Percentiles rank a stretch among this genome's conserved stretches.
These are phyloP conservation scores for Synanthedon tipuliformis DNA, from an alignment of 2,888 invertebrate species.

Conservation along the genomic window DNA sequence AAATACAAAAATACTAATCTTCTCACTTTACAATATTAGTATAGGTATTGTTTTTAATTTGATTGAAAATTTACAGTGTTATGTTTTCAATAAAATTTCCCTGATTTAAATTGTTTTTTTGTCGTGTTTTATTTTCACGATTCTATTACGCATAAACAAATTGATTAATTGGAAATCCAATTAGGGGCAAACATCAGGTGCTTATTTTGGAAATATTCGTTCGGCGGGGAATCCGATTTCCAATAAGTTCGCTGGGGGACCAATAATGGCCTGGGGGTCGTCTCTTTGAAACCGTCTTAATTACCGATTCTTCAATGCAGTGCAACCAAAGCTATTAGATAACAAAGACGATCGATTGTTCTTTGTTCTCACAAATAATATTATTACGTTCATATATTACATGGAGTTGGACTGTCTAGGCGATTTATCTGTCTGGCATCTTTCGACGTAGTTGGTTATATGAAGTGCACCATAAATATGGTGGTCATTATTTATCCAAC, in stretches of 20 bases:
- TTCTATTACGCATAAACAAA: background rate
- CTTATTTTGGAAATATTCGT: slow-evolving; percentile 11
- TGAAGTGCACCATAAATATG: background rate
- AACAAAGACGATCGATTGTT: slow-evolving; percentile 38
- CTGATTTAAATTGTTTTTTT: no score
- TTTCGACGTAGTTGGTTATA: background rate
- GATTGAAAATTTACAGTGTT: no score
- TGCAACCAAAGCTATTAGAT: slow-evolving; percentile 30
- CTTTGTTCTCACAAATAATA: slow-evolving; percentile 4
- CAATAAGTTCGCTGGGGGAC: slow-evolving; percentile 14
- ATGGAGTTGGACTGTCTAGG: background rate
- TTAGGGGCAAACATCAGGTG: slow-evolving; percentile 1
- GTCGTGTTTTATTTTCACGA: background rate
- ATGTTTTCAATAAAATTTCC: no score
- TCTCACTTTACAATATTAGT: no score
- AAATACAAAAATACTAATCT: no score
- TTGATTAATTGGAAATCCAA: slow-evolving; percentile 6
- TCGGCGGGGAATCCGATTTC: slow-evolving; percentile 26
- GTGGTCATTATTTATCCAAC: no score
- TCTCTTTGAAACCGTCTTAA: slow-evolving; percentile 24
- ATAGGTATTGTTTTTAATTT: no score
- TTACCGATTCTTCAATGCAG: slow-evolving; percentile 34
- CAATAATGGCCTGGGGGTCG: slow-evolving; percentile 7
- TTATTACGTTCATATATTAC: slow-evolving; percentile 1
- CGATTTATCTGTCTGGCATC: background rate